A percentile compares a stretch with the other conserved stretches of the same genome.
phyloP scores from a whole-genome alignment of 2,797 vertebrate species.

The Alauda arvensis region DNA sequence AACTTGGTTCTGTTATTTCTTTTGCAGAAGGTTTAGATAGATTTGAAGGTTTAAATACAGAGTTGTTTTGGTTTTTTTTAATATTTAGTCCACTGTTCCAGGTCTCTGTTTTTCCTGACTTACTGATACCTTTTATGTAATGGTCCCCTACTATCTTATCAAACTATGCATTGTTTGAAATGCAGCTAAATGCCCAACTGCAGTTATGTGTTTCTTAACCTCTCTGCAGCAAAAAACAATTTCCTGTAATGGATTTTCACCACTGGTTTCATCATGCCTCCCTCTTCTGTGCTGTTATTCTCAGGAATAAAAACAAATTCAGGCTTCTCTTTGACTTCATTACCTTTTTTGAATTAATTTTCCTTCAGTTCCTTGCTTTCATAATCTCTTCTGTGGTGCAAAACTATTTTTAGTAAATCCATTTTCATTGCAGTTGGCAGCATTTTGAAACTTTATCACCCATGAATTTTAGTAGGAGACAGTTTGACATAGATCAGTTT shows the following conservation, averaged over 20 bases:
- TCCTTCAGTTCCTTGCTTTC: not conserved
- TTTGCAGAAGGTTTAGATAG: not conserved
- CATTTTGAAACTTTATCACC: not conserved
- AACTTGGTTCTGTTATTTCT: not conserved
- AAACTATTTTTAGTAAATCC: not conserved
- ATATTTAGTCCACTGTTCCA: not conserved
- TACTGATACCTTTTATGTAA: not conserved
- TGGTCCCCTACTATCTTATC: not conserved
- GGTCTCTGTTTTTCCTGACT: not conserved
- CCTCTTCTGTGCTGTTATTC: not conserved
- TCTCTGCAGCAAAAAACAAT: not conserved
- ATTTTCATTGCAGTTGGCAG: constrained; percentile 5
- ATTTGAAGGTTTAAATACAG: not conserved
- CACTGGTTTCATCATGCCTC: not conserved
- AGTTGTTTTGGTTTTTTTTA: not conserved
- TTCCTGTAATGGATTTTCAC: not conserved
- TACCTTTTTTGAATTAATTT: not conserved
- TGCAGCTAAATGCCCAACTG: not conserved
- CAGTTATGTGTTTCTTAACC: not conserved
- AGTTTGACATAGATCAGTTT: not conserved
- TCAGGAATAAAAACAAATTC: not conserved
- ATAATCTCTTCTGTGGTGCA: not conserved
- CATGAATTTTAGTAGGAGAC: not conserved
- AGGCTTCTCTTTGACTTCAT: not conserved
- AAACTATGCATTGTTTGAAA: not conserved